Base-by-base conservation (phyloP, 2,888 invertebrate species). In the Oscheius sp. region DNA sequence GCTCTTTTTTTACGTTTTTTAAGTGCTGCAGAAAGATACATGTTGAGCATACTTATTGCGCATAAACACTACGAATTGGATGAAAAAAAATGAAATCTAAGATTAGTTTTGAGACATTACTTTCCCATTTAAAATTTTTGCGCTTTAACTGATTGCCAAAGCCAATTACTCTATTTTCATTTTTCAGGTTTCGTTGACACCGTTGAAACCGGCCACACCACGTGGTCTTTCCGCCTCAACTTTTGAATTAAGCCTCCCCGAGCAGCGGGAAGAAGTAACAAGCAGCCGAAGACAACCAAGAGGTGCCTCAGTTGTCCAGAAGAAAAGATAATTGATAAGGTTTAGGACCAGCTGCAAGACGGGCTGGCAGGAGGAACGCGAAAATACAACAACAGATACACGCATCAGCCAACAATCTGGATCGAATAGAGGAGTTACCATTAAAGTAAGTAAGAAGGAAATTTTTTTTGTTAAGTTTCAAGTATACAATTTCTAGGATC, bases 321-420 rank as follows among this genome's bases (percentile, higher is more conserved):
- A 36, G 8, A 36, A 36, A 36, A 36, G 8, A 24, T 20, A 28
- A 50, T 20, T 51, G 28, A 26, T 26, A 26, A 17, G 54, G 41
- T 64, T 33, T 24, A 65, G 65, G 65, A 14, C 65, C 65, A 28
- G 51, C 65, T 22, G 65, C 65, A n/a, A 54, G 65, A 17, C 38
- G 65, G 17, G 65, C 65, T 28, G 65, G 65, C 28, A 51, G 65
- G 24, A n/a, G 54, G 41, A 44, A 54, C 51, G 65, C 54, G 9
- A 65, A 65, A 20, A 26, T 65, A 22, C 65, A 65, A 26, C 45
- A 64, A 28, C 51, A 51, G 22, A 49, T 51, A 6, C 44, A 41
- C 59, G 65, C 65, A 24, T 65, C 65, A 26, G 49, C 65, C 17
- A 30, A 51, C 44, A 65, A 65, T 28, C 56, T 65, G 54, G 65